These are phyloP conservation scores for Oscheius sp. DNA, from an alignment of 2,888 invertebrate genomes.

Conservation along the genomic window DNA sequence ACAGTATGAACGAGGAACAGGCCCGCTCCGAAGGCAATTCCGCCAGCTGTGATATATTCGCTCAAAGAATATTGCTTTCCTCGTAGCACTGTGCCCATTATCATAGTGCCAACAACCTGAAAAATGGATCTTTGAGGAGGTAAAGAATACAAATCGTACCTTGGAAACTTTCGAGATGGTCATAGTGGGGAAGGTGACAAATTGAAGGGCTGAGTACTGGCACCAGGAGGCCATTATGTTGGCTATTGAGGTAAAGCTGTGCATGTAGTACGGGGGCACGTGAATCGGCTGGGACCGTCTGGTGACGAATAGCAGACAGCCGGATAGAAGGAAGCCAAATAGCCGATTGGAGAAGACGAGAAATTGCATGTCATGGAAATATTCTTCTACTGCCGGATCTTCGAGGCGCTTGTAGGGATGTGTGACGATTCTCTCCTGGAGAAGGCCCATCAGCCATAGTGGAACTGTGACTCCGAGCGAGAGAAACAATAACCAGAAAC, in stretches of 20 bases:
- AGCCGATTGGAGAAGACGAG: conserved; percentile 94
- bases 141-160: conserved; percentile 47
- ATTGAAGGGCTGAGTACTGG: conserved; percentile 98
- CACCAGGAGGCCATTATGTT: conserved; percentile 99
- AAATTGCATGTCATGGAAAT: conserved; percentile 94
- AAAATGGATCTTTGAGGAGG: conserved; percentile 86
- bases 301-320: conserved; percentile 76
- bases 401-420: conserved; percentile 73
- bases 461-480: no score
- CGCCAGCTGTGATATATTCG: conserved; percentile 89
- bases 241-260: conserved; percentile 93
- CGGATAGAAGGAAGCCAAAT: conserved; percentile 84
- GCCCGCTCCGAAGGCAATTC: conserved; percentile 91
- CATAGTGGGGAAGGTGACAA: conserved; percentile 93
- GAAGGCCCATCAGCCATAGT: conserved; percentile 89
- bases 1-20: conserved; percentile 82
- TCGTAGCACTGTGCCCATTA: conserved; percentile 94
- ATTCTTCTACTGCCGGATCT: conserved; percentile 73
- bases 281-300: conserved; percentile 79
- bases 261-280: conserved; percentile 90
- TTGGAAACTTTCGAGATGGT: background rate
- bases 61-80: conserved; percentile 78
- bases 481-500: no score
- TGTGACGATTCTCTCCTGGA: conserved; percentile 99
- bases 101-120: conserved; percentile 96